A percentile compares a stretch with the other conserved stretches of the same genome.
These are phyloP conservation scores for Thumatha senex DNA, from an alignment of 2,888 invertebrate genomes.

Conservation along the genomic window DNA sequence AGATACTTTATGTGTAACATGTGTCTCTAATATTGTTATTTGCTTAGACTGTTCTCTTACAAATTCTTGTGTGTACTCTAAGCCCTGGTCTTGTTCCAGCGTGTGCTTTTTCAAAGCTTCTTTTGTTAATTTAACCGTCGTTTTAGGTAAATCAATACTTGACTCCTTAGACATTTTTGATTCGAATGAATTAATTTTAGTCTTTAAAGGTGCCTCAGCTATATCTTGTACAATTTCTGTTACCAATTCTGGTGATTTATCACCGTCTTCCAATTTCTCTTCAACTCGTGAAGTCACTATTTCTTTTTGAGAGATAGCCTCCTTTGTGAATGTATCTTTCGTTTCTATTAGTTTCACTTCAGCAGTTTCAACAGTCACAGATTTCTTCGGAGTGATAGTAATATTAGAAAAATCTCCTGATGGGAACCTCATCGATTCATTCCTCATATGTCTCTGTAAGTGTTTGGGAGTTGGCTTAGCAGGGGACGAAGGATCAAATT, in stretches of 20 bases:
- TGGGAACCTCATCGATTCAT: constrained; percentile 80
- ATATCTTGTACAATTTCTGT: constrained; percentile 71
- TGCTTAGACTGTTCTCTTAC: constrained; percentile 78
- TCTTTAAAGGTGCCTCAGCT: constrained; percentile 75
- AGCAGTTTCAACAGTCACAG: constrained; percentile 73
- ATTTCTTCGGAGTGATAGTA: constrained; percentile 75
- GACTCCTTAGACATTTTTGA: constrained; percentile 73
- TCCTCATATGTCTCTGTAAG: constrained; percentile 79
- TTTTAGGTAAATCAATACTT: constrained; percentile 66
- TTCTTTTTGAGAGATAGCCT: constrained; percentile 74
- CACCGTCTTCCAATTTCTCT: constrained; percentile 78
- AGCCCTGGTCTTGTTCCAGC: constrained; percentile 72
- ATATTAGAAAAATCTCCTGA: constrained; percentile 80
- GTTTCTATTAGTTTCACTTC: constrained; percentile 60
- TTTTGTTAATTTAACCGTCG: constrained; percentile 74
- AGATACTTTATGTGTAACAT: constrained; percentile 54
- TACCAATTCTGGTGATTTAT: constrained; percentile 71
- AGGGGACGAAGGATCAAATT: constrained; percentile 75
- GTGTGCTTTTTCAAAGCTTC: constrained; percentile 80
- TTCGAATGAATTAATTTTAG: constrained; percentile 77
- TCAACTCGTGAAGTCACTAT: constrained; percentile 79
- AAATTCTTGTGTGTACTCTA: constrained; percentile 80
- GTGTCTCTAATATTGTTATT: constrained; percentile 58
- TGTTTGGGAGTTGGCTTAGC: constrained; percentile 80
- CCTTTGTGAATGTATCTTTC: constrained; percentile 62